Evolutionary conservation across 1,140 invertebrate species (phyloP).

Genomic region (Halesus radiatus): DNA sequence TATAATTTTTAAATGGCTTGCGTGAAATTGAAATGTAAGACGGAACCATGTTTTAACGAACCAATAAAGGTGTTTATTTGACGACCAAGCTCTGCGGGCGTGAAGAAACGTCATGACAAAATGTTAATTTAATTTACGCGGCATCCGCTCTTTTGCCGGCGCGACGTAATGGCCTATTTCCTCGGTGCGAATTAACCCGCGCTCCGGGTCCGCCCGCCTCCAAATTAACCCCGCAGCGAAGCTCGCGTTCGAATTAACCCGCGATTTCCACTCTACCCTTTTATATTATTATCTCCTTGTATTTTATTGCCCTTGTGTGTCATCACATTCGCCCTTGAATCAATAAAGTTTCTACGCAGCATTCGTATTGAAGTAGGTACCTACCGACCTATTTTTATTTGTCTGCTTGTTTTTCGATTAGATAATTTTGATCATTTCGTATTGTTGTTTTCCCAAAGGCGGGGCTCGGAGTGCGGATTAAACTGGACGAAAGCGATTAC

Average conservation of each 20-base stretch:
- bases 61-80: no score
- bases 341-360: no score
- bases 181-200: constrained; percentile 19
- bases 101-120: constrained; percentile 3
- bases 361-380: no score
- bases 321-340: background rate
- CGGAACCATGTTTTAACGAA: no score
- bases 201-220: background rate
- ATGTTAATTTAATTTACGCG: constrained; percentile 14
- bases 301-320: background rate
- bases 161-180: background rate
- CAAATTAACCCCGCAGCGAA: constrained; percentile 17
- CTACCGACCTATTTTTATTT: no score
- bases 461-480: background rate
- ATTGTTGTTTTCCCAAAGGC: background rate
- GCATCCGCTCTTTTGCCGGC: background rate
- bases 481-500: background rate
- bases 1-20: no score
- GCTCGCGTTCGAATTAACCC: constrained; percentile 13
- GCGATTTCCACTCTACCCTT: background rate
- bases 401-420: no score
- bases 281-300: background rate
- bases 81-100: background rate
- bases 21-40: no score
- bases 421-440: background rate